Percentiles rank a stretch among this genome's conserved stretches.
These are phyloP conservation scores for Agrypnus murinus DNA, from an alignment of 2,888 invertebrate species.

Conservation along the genomic window DNA sequence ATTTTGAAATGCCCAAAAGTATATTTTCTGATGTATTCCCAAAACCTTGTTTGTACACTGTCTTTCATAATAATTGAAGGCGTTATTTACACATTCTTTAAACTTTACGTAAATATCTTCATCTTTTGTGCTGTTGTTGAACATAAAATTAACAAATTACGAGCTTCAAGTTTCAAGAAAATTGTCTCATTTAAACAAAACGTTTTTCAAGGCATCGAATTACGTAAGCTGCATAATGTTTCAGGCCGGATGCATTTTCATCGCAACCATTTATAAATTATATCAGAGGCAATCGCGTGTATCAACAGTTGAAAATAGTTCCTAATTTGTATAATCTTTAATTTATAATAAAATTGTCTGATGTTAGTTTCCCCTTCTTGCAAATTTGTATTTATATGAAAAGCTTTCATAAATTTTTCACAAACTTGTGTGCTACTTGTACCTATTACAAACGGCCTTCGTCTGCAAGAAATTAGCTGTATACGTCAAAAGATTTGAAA, in stretches of 20 bases:
- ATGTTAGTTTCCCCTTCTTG: background rate
- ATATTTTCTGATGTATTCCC: too few relatives aligned
- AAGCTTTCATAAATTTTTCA: constrained; percentile 16
- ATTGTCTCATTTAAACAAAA: constrained; percentile 8
- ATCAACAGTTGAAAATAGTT: constrained; percentile 27
- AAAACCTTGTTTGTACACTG: too few relatives aligned
- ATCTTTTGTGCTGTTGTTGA: background rate
- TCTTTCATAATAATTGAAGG: too few relatives aligned
- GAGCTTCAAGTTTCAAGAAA: background rate
- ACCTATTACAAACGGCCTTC: background rate
- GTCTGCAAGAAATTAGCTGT: background rate
- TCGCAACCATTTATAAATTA: constrained; percentile 24
- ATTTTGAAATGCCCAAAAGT: too few relatives aligned
- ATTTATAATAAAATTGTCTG: constrained; percentile 23
- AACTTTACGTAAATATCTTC: background rate
- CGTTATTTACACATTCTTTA: background rate
- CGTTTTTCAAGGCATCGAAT: constrained; percentile 12
- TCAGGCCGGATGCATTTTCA: constrained; percentile 23
- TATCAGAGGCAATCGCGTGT: constrained; percentile 25
- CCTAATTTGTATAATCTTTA: constrained; percentile 31
- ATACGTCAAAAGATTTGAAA: background rate
- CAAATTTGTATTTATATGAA: constrained; percentile 1
- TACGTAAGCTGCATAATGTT: constrained; percentile 17
- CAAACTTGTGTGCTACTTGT: background rate
- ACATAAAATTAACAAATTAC: background rate